Base-by-base conservation (phyloP, 2,888 invertebrate genomes). In the Eupithecia vulgata region DNA sequence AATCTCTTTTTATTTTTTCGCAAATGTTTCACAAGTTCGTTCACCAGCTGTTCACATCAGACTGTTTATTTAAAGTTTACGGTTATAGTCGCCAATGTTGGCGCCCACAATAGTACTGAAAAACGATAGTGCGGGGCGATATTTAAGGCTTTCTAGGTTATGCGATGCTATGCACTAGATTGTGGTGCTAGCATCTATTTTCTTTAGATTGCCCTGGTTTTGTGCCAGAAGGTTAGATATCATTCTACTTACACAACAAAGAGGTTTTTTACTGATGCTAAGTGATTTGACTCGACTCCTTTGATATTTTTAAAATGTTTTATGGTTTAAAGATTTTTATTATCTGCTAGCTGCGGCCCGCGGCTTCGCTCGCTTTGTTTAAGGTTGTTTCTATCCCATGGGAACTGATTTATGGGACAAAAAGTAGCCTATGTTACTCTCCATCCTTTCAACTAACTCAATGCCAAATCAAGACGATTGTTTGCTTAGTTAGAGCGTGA, bases 111-210 rank as follows among this genome's bases (percentile, higher is more conserved):
- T 75, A 62, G 74, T 62, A 69, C 71, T 72, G 75, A 74, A 78
- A 78, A 77, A 77, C 73, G 77, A 79, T 74, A 71, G 65, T 62
- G 73, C 68, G 75, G 75, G 52, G 75, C 75, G 71, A 74, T 78
- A 76, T 76, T 68, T 69, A 72, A 67, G 67, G 13, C 34, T 64
- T 42, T 52, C 65, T 37, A 48, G 37, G 67, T 67, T 67, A 61
- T 59, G 15, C 40, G 21, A 34, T 34, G 35, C 66, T 61, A 30
- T 67, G 73, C 52, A 57, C 70, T 70, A 64, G 34, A 34, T 61
- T 61, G 34, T 61, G 4, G n/a, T 37, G 5, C n/a, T 35, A 45
- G 40, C 73, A 64, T 68, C 66, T 71, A 48, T 65, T 71, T 66
- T 52, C 34, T 68, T 62, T 48, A 30, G 45, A 17, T 45, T 71